Percentiles rank a stretch among this genome's conserved stretches.
Conservation (phyloP, 2,113 vertebrate species). For the Polypterus senegalus region DNA sequence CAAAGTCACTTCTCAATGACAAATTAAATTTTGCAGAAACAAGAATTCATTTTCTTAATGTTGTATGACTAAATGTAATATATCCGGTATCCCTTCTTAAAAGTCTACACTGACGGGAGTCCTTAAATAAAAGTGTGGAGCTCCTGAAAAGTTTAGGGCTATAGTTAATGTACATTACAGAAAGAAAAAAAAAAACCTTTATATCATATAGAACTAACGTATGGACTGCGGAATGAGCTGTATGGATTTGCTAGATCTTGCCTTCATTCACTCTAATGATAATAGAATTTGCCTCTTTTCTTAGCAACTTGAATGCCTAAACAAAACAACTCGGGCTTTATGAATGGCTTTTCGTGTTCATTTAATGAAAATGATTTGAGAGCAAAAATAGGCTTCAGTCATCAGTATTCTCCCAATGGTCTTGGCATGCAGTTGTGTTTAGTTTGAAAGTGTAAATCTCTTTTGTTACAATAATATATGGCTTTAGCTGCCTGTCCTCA, state of each 20-base stretch:
- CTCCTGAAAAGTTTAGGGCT: too few species aligned
- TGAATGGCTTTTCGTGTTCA: constrained; percentile 96
- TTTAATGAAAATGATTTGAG: constrained; percentile 92
- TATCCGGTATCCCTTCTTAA: too few species aligned
- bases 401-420: constrained; percentile 80
- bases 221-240: constrained; percentile 36
- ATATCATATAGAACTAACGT: too few species aligned
- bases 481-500: constrained; percentile 87
- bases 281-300: constrained; percentile 80
- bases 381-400: constrained; percentile 58
- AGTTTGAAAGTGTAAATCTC: constrained; percentile 98
- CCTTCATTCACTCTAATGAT: constrained; percentile 65
- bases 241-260: constrained; percentile 26
- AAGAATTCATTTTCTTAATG: too few species aligned
- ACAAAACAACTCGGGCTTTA: constrained; percentile 84
- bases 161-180: too few species aligned
- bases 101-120: too few species aligned
- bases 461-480: constrained; percentile 95
- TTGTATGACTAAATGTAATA: too few species aligned
- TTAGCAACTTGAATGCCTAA: constrained; percentile 57
- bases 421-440: constrained; percentile 88
- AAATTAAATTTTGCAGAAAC: too few species aligned
- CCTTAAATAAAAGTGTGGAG: too few species aligned
- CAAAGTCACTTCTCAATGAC: too few species aligned
- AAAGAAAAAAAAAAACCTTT: too few species aligned